A percentile compares a stretch with the other conserved stretches of the same genome.
These are phyloP conservation scores for Monochamus saltuarius DNA, from an alignment of 1,140 invertebrate species.

Conservation along the genomic window DNA sequence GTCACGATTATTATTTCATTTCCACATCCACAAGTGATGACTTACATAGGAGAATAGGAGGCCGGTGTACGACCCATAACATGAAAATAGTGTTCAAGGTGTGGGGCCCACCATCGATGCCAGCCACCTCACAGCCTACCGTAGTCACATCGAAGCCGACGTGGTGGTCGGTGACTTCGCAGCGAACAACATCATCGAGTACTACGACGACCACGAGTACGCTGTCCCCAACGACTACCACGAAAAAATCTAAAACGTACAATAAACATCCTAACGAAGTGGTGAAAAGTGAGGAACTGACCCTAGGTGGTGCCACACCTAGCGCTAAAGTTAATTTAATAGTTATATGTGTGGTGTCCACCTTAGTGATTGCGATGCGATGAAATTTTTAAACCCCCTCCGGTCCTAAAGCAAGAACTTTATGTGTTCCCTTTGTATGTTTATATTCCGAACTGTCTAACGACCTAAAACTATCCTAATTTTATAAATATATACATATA, in stretches of 20 bases:
- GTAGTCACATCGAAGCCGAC: constrained; percentile 15
- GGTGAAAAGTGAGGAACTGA: constrained; percentile 88
- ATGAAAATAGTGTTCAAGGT: constrained; percentile 94
- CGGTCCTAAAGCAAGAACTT: constrained; percentile 16
- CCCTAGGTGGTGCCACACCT: constrained; percentile 47
- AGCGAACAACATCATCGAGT: constrained; percentile 47
- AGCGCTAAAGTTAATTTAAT: constrained; percentile 15
- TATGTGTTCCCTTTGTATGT: constrained; percentile 27
- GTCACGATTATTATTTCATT: constrained; percentile 95
- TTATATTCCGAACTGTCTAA: constrained; percentile 20
- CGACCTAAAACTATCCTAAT: constrained; percentile 39
- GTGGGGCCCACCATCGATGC: constrained; percentile 59
- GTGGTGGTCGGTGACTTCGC: constrained; percentile 43
- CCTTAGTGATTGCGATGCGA: constrained; percentile 35
- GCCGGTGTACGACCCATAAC: constrained; percentile 86
- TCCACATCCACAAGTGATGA: constrained; percentile 90
- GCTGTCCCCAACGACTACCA: constrained; percentile 38
- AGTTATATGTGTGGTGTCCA: too few relatives aligned
- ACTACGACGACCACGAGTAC: constrained; percentile 45
- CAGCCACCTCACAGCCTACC: constrained; percentile 50
- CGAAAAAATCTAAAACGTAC: constrained; percentile 59
- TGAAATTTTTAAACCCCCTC: constrained; percentile 36
- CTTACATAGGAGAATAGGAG: constrained; percentile 79
- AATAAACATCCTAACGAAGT: constrained; percentile 89
- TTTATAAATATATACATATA: constrained; percentile 34